phyloP scores from a whole-genome alignment of 2,888 invertebrate genomes.

The Yponomeuta plumbellus region DNA sequence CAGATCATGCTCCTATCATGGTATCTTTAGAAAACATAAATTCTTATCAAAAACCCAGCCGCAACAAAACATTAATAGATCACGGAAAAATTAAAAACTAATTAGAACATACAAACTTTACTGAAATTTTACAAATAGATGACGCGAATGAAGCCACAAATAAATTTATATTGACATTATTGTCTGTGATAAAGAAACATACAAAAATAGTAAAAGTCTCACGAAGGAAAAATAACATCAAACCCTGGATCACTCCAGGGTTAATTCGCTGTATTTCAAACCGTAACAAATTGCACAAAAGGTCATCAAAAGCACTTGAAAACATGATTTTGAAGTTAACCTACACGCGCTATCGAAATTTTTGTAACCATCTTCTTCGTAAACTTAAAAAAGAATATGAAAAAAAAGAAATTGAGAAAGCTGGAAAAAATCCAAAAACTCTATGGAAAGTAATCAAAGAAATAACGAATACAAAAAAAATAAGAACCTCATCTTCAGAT shows the following conservation, averaged over 20 bases:
- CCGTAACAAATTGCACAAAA: conserved; percentile 5
- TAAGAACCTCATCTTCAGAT: background rate
- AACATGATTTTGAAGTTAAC: background rate
- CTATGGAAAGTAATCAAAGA: conserved; percentile 14
- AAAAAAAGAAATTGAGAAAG: background rate
- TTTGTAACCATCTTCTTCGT: conserved; percentile 14
- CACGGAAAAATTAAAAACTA: no score
- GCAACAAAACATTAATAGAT: no score
- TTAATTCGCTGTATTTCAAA: no score
- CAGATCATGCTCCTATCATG: no score
- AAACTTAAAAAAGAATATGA: conserved; percentile 12
- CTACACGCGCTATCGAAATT: conserved; percentile 13
- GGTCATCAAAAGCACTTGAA: conserved; percentile 6
- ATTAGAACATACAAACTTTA: no score
- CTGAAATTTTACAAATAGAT: no score
- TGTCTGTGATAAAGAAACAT: background rate
- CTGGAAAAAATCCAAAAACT: conserved; percentile 12
- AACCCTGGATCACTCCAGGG: conserved; percentile 16
- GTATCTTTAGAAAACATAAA: no score
- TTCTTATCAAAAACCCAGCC: no score
- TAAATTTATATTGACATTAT: background rate
- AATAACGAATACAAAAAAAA: conserved; percentile 2
- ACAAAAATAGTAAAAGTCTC: background rate
- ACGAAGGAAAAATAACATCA: background rate
- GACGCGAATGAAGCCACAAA: conserved; percentile 11